Conservation (phyloP, 2,113 vertebrate species). For the Festucalex cinctus region DNA sequence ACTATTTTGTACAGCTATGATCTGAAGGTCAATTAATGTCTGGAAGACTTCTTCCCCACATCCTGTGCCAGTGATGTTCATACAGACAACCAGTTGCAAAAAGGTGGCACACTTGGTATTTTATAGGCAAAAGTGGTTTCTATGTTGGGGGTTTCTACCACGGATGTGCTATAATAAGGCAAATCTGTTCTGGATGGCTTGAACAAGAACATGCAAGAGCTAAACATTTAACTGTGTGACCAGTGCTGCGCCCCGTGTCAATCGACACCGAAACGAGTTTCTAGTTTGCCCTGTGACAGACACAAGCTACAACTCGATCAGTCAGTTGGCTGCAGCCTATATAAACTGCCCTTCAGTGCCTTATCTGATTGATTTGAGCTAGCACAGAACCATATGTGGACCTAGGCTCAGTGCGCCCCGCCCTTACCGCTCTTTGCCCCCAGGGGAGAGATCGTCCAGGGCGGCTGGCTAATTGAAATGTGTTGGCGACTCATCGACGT, state of each 20-base stretch:
- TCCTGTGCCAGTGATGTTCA: too few relatives aligned
- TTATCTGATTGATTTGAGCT: slow-evolving; percentile 54
- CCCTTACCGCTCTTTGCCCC: slow-evolving; percentile 68
- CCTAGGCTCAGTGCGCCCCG: slow-evolving; percentile 59
- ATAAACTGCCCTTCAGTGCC: slow-evolving; percentile 25
- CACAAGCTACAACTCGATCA: slow-evolving; percentile 23
- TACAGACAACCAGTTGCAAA: too few relatives aligned
- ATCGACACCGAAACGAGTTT: slow-evolving; percentile 12
- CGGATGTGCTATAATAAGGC: not conserved
- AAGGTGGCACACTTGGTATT: too few relatives aligned
- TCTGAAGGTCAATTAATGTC: too few relatives aligned
- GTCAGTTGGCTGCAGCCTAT: slow-evolving; percentile 16
- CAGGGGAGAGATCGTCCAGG: slow-evolving; percentile 76
- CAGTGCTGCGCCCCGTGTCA: not conserved
- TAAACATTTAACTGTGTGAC: slow-evolving; percentile 26
- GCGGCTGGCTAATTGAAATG: slow-evolving; percentile 85
- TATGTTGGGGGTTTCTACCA: not conserved
- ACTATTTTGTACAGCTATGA: too few relatives aligned
- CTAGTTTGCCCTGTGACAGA: slow-evolving; percentile 2
- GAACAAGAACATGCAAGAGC: slow-evolving; percentile 16
- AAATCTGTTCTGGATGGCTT: slow-evolving; percentile 18
- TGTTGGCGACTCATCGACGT: slow-evolving; percentile 83
- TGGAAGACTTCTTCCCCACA: too few relatives aligned
- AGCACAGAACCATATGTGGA: slow-evolving; percentile 54
- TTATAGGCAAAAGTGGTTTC: too few relatives aligned